Evolutionary conservation across 2,888 invertebrate species (phyloP).

Genomic region (Timandra comae): DNA sequence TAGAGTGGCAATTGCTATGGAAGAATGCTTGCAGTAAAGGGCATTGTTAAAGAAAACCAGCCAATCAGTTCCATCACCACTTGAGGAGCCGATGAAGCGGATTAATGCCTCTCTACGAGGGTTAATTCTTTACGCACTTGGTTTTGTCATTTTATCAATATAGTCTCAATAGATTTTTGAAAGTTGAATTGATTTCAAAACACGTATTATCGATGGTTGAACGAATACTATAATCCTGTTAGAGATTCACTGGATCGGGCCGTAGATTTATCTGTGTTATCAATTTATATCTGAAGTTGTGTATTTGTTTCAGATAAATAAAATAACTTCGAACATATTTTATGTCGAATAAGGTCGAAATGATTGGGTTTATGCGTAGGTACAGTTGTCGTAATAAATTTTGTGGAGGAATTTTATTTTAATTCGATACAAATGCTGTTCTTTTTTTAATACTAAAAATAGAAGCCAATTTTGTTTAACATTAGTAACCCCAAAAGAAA

Average conservation of each 20-base stretch:
- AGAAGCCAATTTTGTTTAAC: no score
- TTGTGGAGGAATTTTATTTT: no score
- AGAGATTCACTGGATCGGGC: conserved; percentile 16
- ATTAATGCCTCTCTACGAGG: conserved; percentile 58
- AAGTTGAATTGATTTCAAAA: conserved; percentile 26
- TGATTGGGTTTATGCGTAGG: no score
- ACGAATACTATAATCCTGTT: conserved; percentile 17
- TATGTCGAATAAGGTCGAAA: no score
- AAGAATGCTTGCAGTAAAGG: conserved; percentile 17
- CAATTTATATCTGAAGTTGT: conserved; percentile 3
- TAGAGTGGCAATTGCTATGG: conserved; percentile 17
- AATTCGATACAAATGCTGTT: no score
- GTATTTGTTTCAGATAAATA: no score
- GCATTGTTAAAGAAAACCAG: conserved; percentile 66
- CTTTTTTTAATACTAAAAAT: no score
- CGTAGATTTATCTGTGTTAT: conserved; percentile 14
- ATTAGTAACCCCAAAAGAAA: no score
- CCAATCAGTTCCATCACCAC: conserved; percentile 73
- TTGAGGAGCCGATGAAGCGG: conserved; percentile 70
- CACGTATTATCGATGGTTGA: conserved; percentile 20
- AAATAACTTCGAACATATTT: no score
- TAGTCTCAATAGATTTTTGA: conserved; percentile 29
- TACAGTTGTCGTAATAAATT: no score
- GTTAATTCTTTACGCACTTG: conserved; percentile 66
- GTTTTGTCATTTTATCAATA: conserved; percentile 65